Evolutionary conservation across 1,140 invertebrate species (phyloP), one percentile per base, ranked within the genome.

Genomic region (Andricus grossulariae): DNA sequence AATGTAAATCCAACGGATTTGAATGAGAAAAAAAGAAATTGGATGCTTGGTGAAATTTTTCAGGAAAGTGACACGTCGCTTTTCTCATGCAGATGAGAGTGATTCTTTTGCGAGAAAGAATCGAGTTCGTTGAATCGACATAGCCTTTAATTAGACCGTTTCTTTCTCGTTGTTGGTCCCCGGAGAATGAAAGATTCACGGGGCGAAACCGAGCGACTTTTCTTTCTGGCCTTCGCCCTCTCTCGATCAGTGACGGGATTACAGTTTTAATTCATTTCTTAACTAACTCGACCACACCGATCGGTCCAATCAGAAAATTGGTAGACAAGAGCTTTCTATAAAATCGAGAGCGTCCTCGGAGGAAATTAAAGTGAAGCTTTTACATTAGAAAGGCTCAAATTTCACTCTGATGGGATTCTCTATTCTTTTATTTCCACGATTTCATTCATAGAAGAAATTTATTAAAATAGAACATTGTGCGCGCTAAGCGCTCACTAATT

Each of bases 181-280:
- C 78, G 72, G 88, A 88, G 86, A 85, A 80, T 82, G 75, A 83
- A 83, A 85, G 82, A 90, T 86, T 90, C 88, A 90, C 83, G 88
- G 89, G 83, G 82, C 89, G 86, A 85, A 80, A 88, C 88, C 77
- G 76, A 77, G 81, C 49, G 71, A 81, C 73, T 85, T 80, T 85
- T 83, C 79, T 83, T 85, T 85, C 80, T 81, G 78, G 55, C 50
- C 39, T 66, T 39, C 76, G 25, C 80, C 82, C 83, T 81, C 84
- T 85, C 86, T 86, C 87, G 85, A 89, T 90, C 88, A 87, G 86
- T 80, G 73, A 79, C 60, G 77, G 86, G 86, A 88, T 89, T 87
- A 88, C 88, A 84, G 83, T 89, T 90, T 90, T 89, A 89, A 90
- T 89, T 90, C 89, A 89, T 89, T 90, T 89, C 88, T 87, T 80